Evolutionary conservation across 35 echinoderm and acorn worm species (phyloP).

Genomic region (Strongylocentrotus purpuratus): DNA sequence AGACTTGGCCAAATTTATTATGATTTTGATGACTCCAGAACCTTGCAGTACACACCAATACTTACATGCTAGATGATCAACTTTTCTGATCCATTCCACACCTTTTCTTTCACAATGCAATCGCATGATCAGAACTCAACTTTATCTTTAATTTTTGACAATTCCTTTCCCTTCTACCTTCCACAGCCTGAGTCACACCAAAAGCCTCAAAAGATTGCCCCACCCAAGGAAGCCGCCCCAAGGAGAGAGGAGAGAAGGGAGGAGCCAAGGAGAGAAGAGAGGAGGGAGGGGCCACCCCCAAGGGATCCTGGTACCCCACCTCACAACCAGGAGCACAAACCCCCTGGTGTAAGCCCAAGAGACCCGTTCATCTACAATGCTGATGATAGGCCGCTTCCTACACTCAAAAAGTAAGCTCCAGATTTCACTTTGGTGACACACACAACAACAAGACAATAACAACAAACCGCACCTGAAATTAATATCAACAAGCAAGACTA

Average conservation of each 20-base stretch:
- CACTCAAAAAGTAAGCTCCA: constrained; percentile 70
- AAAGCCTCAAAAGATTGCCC: neutral
- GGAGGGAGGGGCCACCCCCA: constrained; percentile 7
- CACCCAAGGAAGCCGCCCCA: neutral
- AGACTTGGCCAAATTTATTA: too few species aligned
- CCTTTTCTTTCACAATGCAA: too few species aligned
- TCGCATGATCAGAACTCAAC: too few species aligned
- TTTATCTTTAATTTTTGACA: too few species aligned
- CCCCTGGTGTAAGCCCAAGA: neutral
- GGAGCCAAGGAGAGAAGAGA: neutral
- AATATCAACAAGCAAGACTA: too few species aligned
- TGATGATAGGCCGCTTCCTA: constrained; percentile 88
- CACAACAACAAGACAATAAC: too few species aligned
- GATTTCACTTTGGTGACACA: too few species aligned
- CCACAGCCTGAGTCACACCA: neutral
- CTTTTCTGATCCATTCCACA: too few species aligned
- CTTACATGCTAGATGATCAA: too few species aligned
- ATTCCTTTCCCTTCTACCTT: neutral
- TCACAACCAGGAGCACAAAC: neutral
- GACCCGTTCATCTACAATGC: constrained; percentile 40
- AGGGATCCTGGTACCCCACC: neutral
- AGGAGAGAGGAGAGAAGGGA: neutral
- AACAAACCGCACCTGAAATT: too few species aligned
- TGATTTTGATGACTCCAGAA: too few species aligned
- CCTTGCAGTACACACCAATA: too few species aligned